Base-by-base conservation (phyloP, 2,113 vertebrate species). In the Mastomys coucha region DNA sequence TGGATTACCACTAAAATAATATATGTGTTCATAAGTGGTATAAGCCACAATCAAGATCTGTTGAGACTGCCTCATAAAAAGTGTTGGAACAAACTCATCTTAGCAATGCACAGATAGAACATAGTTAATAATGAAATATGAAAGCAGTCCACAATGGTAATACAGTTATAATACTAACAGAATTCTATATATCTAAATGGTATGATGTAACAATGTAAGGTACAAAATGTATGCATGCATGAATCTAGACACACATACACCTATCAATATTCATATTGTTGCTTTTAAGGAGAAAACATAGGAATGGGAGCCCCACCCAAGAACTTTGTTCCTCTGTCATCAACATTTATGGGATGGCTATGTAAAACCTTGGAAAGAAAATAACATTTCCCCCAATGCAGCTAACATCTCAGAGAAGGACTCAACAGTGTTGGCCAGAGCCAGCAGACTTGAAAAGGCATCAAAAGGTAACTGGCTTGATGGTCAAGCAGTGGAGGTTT, bases 1-100 rank as follows among this genome's bases (percentile, higher is more conserved):
- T 93, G 24, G 33, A 93, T 96, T 93, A 80, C 78, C 75, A 88
- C 82, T 92, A 80, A 92, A 97, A 95, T 91, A 92, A 97, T 93
- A 70, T 45, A 86, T 17, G 75, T 14, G 22, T 45, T 73, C 95
- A 75, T 80, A 95, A 96, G 75, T 65, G 78, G 93, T 5, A 39
- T 0, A 72, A 73, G 94, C 94, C 75, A 78, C 45, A 73, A 96
- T 80, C 91, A 97, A 95, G 12, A 19, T 81, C 33, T 33, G 36
- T 42, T 88, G 26, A 17, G 84, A 73, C 88, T 97, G 93, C 56
- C 96, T 94, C 84, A 96, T 69, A 92, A 69, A 82, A 42, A 86
- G 5, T 20, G 22, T 89, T 58, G 36, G 97, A 97, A 95, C n/a
- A 39, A 31, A 0, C 51, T 39, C 51, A 69, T 53, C 42, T 82